Percentiles rank a stretch among this genome's conserved stretches.
These are phyloP conservation scores for Dufourea novaeangliae DNA, from an alignment of 1,140 invertebrate genomes.

Conservation along the genomic window DNA sequence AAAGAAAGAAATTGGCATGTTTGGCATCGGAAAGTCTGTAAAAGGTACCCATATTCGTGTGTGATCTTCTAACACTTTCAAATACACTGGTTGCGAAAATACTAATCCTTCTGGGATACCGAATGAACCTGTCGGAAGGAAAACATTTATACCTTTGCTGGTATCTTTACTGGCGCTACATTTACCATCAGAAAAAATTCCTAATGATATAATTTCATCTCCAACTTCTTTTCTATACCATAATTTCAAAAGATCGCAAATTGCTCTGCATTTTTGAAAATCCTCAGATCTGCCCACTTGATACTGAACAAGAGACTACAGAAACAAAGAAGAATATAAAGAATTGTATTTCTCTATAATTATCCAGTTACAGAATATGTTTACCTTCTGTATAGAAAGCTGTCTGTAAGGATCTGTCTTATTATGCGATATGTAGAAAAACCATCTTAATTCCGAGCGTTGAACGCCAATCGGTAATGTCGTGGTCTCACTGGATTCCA, in stretches of 20 bases:
- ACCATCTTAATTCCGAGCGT: conserved; percentile 57
- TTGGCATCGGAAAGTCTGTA: conserved; percentile 59
- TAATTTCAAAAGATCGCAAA: conserved; percentile 64
- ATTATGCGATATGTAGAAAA: conserved; percentile 56
- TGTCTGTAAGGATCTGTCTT: conserved; percentile 42
- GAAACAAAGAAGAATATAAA: background rate
- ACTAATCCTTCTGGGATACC: conserved; percentile 57
- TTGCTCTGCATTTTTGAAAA: conserved; percentile 63
- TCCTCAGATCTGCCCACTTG: conserved; percentile 55
- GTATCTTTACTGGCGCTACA: background rate
- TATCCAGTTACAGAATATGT: background rate
- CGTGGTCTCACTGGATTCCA: conserved; percentile 6
- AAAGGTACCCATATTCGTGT: conserved; percentile 58
- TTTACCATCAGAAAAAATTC: conserved; percentile 62
- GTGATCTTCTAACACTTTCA: conserved; percentile 49
- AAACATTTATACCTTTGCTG: background rate
- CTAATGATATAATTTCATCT: conserved; percentile 65
- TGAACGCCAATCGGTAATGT: conserved; percentile 36
- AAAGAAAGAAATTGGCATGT: conserved; percentile 34
- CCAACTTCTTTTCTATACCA: conserved; percentile 53
- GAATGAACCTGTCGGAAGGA: conserved; percentile 52
- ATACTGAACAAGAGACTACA: conserved; percentile 43
- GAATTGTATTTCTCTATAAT: background rate
- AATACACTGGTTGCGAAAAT: conserved; percentile 64
- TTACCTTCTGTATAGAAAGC: conserved; percentile 41